Conservation (phyloP, 2,888 invertebrate genomes). For the Suillia variegata region DNA sequence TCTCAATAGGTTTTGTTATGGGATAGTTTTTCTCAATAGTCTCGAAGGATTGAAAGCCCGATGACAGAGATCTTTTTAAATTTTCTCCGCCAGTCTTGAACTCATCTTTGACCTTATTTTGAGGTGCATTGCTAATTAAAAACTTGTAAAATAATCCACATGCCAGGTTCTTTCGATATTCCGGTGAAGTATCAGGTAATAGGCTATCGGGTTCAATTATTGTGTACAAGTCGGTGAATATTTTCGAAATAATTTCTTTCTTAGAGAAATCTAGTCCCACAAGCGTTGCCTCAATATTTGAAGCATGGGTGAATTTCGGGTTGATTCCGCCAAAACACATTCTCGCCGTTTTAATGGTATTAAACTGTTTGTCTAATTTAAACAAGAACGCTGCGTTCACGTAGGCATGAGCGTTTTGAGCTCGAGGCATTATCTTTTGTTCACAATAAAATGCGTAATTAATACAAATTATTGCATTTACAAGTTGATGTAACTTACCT, state of each 20-base stretch:
- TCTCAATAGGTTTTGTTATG: constrained; percentile 74
- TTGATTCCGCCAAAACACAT: constrained; percentile 72
- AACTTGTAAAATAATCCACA: constrained; percentile 79
- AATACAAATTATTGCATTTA: background rate
- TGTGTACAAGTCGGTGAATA: constrained; percentile 63
- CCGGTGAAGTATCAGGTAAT: constrained; percentile 71
- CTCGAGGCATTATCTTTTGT: constrained; percentile 70
- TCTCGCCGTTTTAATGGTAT: constrained; percentile 57
- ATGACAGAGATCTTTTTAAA: constrained; percentile 69
- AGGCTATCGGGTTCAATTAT: constrained; percentile 70
- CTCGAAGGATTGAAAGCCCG: constrained; percentile 72
- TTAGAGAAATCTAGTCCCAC: constrained; percentile 62
- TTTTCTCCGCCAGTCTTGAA: constrained; percentile 66
- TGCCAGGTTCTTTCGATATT: constrained; percentile 72
- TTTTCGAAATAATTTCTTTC: constrained; percentile 59
- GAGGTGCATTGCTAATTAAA: constrained; percentile 65
- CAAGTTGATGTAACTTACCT: constrained; percentile 64
- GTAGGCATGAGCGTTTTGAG: constrained; percentile 76
- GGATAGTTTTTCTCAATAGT: constrained; percentile 75
- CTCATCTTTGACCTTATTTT: constrained; percentile 62
- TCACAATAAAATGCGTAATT: background rate
- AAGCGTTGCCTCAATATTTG: constrained; percentile 63
- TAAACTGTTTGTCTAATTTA: constrained; percentile 62
- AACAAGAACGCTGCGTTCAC: constrained; percentile 77
- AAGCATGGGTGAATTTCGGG: constrained; percentile 65